Percentiles rank a stretch among this genome's conserved stretches.
phyloP scores from a whole-genome alignment of 2,888 invertebrate species.

The Scaptomyza reducta region DNA sequence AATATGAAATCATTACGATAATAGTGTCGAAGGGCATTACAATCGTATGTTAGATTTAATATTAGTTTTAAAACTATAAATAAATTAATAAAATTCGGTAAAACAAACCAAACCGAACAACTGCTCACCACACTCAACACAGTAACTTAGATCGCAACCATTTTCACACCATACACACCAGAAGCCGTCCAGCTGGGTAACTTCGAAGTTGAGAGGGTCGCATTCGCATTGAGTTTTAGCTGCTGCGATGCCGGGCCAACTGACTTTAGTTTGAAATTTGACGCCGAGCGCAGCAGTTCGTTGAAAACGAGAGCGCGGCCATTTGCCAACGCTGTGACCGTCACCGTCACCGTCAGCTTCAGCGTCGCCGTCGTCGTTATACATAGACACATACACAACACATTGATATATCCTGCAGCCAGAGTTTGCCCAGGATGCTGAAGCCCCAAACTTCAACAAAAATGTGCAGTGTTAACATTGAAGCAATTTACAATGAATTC shows the following conservation, averaged over 20 bases:
- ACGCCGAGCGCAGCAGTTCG: slow-evolving; percentile 72
- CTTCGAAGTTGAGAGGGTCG: slow-evolving; percentile 44
- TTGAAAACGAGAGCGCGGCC: slow-evolving; percentile 59
- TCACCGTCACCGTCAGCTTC: slow-evolving; percentile 23
- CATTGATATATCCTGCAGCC: slow-evolving; percentile 47
- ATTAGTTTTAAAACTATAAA: too few relatives aligned
- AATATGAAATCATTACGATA: too few relatives aligned
- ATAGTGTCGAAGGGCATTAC: too few relatives aligned
- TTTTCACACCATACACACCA: neutral
- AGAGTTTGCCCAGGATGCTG: slow-evolving; percentile 39
- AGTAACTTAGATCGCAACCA: too few relatives aligned
- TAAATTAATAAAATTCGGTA: too few relatives aligned
- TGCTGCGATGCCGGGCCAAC: slow-evolving; percentile 56
- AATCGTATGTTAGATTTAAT: too few relatives aligned
- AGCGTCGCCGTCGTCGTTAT: slow-evolving; percentile 24
- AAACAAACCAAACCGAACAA: too few relatives aligned
- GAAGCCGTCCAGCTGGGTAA: slow-evolving; percentile 40
- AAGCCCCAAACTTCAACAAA: slow-evolving; percentile 10
- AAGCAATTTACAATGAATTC: slow-evolving; percentile 4
- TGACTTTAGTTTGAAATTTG: slow-evolving; percentile 77
- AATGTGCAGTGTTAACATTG: slow-evolving; percentile 33
- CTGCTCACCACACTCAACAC: too few relatives aligned
- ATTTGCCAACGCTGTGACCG: slow-evolving; percentile 40
- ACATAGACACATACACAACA: slow-evolving; percentile 15
- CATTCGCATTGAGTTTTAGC: slow-evolving; percentile 51